These are phyloP conservation scores for Trichonephila inaurata DNA, from an alignment of 1,140 invertebrate species.

Conservation along the genomic window DNA sequence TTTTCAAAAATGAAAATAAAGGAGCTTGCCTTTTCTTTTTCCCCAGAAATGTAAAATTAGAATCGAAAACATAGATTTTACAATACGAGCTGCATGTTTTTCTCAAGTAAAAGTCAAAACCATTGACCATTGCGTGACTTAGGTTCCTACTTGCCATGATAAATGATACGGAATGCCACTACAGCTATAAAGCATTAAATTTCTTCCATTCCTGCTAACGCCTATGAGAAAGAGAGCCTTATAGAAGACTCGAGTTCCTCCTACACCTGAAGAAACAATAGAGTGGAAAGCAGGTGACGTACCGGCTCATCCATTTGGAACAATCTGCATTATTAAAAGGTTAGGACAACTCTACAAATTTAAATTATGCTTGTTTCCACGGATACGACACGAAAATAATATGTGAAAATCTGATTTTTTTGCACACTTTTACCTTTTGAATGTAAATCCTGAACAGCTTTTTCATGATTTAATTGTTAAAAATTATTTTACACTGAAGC, in stretches of 20 bases:
- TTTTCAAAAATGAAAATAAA: neutral
- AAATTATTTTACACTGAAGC: no score
- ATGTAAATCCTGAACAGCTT: neutral
- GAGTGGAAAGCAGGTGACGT: neutral
- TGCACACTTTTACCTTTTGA: neutral
- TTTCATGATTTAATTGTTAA: neutral
- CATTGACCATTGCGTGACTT: neutral
- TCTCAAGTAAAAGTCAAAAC: neutral
- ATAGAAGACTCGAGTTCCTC: neutral
- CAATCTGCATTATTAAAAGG: slow-evolving; percentile 16
- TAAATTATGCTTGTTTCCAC: slow-evolving; percentile 26
- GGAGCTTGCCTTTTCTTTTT: neutral
- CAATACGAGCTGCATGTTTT: neutral
- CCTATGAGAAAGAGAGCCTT: neutral
- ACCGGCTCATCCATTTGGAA: neutral
- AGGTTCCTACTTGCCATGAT: neutral
- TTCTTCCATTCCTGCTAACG: slow-evolving; percentile 20
- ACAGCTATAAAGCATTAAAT: slow-evolving; percentile 20
- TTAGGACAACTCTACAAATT: slow-evolving; percentile 23
- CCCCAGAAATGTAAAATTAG: neutral
- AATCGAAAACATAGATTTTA: slow-evolving; percentile 1
- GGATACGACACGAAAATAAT: slow-evolving; percentile 6
- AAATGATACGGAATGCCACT: slow-evolving; percentile 5
- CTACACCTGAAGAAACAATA: neutral
- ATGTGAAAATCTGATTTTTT: neutral